Percentiles rank a stretch among this genome's conserved stretches.
phyloP scores from a whole-genome alignment of 2,113 vertebrate species.

The Anoplopoma fimbria region DNA sequence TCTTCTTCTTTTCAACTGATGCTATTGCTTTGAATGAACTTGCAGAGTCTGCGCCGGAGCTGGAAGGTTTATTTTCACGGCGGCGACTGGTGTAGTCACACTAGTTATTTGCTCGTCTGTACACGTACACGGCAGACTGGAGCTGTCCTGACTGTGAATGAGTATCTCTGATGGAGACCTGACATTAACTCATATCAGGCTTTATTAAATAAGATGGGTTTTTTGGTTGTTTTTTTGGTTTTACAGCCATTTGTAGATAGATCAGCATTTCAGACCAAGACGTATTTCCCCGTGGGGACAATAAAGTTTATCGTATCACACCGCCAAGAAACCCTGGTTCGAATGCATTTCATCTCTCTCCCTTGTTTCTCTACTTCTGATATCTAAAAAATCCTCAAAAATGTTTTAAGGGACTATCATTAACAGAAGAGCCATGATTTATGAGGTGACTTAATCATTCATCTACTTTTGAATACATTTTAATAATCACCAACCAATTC shows the following conservation, averaged over 20 bases:
- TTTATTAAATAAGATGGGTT: neutral
- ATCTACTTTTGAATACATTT: neutral
- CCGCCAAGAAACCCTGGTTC: too few relatives aligned
- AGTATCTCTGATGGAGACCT: conserved; percentile 15
- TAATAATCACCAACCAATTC: neutral
- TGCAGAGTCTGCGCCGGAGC: conserved; percentile 35
- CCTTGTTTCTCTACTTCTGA: too few relatives aligned
- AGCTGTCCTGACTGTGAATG: neutral
- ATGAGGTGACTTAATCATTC: neutral
- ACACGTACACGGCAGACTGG: conserved; percentile 34
- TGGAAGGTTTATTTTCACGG: conserved; percentile 63
- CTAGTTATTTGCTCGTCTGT: conserved; percentile 61
- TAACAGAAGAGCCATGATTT: neutral
- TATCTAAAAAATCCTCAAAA: too few relatives aligned
- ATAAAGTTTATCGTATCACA: neutral
- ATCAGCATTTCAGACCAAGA: neutral
- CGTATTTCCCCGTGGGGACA: neutral
- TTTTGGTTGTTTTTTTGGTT: neutral
- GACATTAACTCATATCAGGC: neutral
- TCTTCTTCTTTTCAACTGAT: conserved; percentile 28
- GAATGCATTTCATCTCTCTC: neutral
- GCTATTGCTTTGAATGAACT: conserved; percentile 49
- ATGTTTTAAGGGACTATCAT: neutral
- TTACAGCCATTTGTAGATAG: neutral
- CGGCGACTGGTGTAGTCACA: conserved; percentile 50